Evolutionary conservation across 2,888 invertebrate genomes (phyloP).

Genomic region (Bugula neritina): DNA sequence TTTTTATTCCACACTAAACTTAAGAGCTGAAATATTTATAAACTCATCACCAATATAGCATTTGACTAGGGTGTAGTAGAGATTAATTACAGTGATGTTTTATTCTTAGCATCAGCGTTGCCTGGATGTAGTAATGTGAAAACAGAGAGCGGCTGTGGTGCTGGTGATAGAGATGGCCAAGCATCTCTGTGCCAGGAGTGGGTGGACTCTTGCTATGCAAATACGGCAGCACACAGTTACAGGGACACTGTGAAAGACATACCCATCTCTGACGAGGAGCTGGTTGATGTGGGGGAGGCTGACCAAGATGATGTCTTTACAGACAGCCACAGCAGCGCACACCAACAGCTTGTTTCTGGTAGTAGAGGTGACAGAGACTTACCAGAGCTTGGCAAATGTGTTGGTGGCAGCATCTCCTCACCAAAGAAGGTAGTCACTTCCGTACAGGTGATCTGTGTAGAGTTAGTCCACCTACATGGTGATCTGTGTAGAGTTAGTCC

Average conservation of each 20-base stretch:
- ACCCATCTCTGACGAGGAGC: background rate
- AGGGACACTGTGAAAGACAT: background rate
- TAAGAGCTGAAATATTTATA: background rate
- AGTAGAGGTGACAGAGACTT: background rate
- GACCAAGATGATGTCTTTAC: constrained; percentile 5
- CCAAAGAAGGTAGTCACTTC: too few species aligned
- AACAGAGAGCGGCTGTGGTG: too few species aligned
- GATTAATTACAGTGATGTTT: background rate
- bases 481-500: too few species aligned
- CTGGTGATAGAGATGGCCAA: background rate
- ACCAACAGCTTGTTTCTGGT: background rate
- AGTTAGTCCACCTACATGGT: too few species aligned
- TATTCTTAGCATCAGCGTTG: background rate
- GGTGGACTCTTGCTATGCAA: background rate
- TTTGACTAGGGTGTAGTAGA: background rate
- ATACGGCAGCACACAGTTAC: background rate
- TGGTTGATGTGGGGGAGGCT: background rate
- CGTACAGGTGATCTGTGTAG: too few species aligned
- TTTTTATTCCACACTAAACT: background rate
- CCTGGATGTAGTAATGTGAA: background rate
- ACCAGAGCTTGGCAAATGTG: too few species aligned
- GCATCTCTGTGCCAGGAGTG: background rate
- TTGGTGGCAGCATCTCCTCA: too few species aligned
- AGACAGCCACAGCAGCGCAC: background rate
- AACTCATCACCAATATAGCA: background rate